phyloP scores from a whole-genome alignment of 1,140 invertebrate genomes.

The Limonius californicus region DNA sequence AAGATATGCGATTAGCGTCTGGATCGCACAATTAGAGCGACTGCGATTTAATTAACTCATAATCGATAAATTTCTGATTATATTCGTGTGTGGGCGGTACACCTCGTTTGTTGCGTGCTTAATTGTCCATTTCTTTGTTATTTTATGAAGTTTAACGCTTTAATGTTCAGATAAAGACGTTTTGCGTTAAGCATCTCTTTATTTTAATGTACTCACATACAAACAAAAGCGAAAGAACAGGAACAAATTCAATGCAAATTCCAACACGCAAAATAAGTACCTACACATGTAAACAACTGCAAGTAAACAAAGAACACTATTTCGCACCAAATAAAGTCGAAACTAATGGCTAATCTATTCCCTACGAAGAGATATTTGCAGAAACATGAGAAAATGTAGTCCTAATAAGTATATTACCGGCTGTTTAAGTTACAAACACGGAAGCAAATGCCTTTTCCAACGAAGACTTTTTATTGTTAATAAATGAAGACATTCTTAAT shows the following conservation, averaged over 20 bases:
- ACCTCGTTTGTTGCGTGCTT: not conserved
- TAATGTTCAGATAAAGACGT: not conserved
- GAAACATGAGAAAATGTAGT: not conserved
- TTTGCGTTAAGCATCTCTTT: not conserved
- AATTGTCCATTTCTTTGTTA: not conserved
- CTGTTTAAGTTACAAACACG: too few species aligned
- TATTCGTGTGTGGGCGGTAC: not conserved
- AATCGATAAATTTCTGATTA: constrained; percentile 7
- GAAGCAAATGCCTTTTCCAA: too few species aligned
- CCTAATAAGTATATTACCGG: not conserved
- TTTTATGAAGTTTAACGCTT: too few species aligned
- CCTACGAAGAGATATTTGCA: not conserved
- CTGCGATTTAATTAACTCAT: constrained; percentile 3
- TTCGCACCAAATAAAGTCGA: constrained; percentile 7
- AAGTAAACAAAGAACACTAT: not conserved
- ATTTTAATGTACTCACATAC: not conserved
- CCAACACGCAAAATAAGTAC: constrained; percentile 1
- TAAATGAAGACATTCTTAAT: too few species aligned
- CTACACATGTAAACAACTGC: constrained; percentile 1
- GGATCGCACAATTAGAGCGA: constrained; percentile 2
- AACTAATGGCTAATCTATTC: constrained; percentile 5
- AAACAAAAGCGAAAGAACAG: not conserved
- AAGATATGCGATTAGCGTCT: constrained; percentile 8
- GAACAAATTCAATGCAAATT: constrained; percentile 3
- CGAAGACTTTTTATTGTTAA: too few species aligned